Evolutionary conservation across 2,113 vertebrate genomes (phyloP), one percentile per base, ranked within the genome.

Genomic region (Eulemur macaco): DNA sequence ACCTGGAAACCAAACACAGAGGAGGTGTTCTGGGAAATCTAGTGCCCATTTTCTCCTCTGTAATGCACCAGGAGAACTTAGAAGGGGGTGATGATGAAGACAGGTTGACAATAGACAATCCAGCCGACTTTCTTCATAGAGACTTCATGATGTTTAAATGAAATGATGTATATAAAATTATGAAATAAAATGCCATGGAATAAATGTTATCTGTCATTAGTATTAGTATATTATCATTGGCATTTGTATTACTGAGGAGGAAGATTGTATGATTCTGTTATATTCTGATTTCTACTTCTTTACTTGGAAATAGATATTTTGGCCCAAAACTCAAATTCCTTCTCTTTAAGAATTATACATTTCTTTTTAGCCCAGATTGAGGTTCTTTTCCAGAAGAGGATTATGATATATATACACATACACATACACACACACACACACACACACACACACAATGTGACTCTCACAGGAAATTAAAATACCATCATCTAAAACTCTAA

Each of bases 401-500:
- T 95, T 95, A 90, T 66, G 45, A 86, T 50, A 63, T 80, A 76
- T 50, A 74, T 58, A 58, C 9, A 58, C 9, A 21, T 4, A 58
- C 9, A 21, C 23, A 58, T 12, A 25, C 23, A 58, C 23, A 58
- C 39, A 27, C 1, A 25, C 23, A 60, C 58, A 60, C 8, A 27
- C 10, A 60, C 23, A 60, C 23, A 60, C 2, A 58, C 21, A 58
- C 23, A 15, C 15, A 54, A 54, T 81, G 56, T 76, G 86, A 87
- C 12, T 93, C 34, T 93, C 37, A 84, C 6, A 95, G 84, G 50
- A 92, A 95, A 96, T 85, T 91, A 93, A 96, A 91, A 81, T 80
- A 74, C 13, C 52, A 89, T 21, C 25, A 94, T 27, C 60, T 56
- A 50, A 92, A 96, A 94, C 23, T 85, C 69, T 84, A 90, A 84